Base-by-base conservation (phyloP, 2,797 vertebrate genomes). In the Antrozous pallidus region DNA sequence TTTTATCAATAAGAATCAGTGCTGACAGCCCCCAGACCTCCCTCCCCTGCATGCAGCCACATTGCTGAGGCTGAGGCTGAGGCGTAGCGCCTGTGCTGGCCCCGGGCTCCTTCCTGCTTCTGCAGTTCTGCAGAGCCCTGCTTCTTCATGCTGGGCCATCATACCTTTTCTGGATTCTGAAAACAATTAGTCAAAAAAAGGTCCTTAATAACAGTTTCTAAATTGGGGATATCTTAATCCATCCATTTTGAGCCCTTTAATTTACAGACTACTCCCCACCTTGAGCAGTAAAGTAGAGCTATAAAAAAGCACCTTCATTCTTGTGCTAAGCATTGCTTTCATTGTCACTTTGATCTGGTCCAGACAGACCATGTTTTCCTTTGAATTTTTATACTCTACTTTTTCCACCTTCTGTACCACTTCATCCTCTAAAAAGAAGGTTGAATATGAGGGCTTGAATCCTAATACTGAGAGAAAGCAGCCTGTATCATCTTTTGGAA, bases 241-340 rank as follows among this genome's bases (percentile, higher is more conserved):
- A 73, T 20, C 78, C 79, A 90, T 67, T 92, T 93, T 36, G 36
- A 13, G 22, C 61, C 33, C 82, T 97, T 94, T 97, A 94, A 96
- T 95, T 91, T 84, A 42, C 20, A 96, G 75, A 40, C 69, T 22
- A 18, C 47, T 28, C 45, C 22, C 70, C 18, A 88, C 78, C 22
- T 82, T 54, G 38, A 91, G 81, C 71, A 88, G 67, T 93, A 84
- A 93, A 95, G 80, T 61, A 36, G 6, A 94, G 56, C 47, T 79
- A 36, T 71, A 77, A 88, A 88, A 71, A 88, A 75, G 65, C 49
- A 26, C 65, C 80, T 18, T 93, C 87, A 28, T 91, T 40, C 79
- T 78, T n/a, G 22, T 38, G 38, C 45, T 88, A 92, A 75, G 71
- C 91, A 58, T 75, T 26, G 33, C 40, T 54, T 89, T 31, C 91